Base-by-base conservation (phyloP, 2,888 invertebrate genomes). In the Drosophila atroscutellata region DNA sequence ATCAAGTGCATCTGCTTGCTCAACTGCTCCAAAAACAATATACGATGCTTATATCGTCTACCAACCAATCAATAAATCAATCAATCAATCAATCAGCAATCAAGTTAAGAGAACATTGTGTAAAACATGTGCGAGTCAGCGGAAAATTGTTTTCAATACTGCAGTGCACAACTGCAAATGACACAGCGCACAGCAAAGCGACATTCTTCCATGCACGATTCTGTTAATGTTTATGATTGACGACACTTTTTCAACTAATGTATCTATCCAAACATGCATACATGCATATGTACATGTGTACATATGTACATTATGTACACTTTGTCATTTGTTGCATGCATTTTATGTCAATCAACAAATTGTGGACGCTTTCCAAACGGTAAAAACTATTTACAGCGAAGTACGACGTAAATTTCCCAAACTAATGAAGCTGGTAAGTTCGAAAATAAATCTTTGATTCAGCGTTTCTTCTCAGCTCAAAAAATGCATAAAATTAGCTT, bases 331-430 rank as follows among this genome's bases (percentile, higher is more conserved):
- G 9, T n/a, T 45, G 15, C 15, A 34, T 13, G 36, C n/a, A 32
- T 30, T 24, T 28, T 52, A 42, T 54, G 51, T 34, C 18, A 54
- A 55, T 18, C 39, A 54, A 55, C 58, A 45, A 71, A 67, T 51
- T 59, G 72, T 59, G 72, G 74, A 62, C 59, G 77, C 75, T 56
- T 70, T 77, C 68, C 75, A 71, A 69, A 55, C 67, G 66, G 45
- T 54, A 79, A 79, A 69, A 79, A 69, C 45, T 73, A 69, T 62
- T 86, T 84, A 94, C 96, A 98, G 98, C 94, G 98, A 97, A 93
- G 95, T 98, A 91, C 95, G 98, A 93, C 97, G 96, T 93, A 95
- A 95, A 92, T 98, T 98, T 89, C 98, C 98, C 59, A 98, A 97
- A 93, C 94, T 98, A 83, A 87, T 95, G 56, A 96, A 96, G 94